phyloP scores from a whole-genome alignment of 2,888 invertebrate genomes.

The Chrysotoxum bicinctum region DNA sequence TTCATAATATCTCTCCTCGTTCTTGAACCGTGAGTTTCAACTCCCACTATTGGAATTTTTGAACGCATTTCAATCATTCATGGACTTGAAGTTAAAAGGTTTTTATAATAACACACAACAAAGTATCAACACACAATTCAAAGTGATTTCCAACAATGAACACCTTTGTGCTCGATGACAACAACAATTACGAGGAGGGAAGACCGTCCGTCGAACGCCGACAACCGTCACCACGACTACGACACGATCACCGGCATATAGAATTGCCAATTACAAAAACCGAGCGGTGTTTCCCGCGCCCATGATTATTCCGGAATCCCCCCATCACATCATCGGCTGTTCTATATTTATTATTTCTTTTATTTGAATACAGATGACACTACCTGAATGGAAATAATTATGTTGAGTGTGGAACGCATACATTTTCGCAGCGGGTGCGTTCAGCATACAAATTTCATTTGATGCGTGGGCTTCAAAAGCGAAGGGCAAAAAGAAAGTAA shows the following conservation, averaged over 20 bases:
- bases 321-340: slow-evolving; percentile 26
- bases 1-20: background rate
- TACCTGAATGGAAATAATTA: slow-evolving; percentile 24
- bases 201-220: slow-evolving; percentile 15
- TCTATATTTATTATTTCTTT: slow-evolving; percentile 44
- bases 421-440: slow-evolving; percentile 43
- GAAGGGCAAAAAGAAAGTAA: slow-evolving; percentile 70
- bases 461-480: slow-evolving; percentile 36
- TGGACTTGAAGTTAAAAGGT: slow-evolving; percentile 19
- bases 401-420: slow-evolving; percentile 11
- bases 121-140: slow-evolving; percentile 56
- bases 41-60: slow-evolving; percentile 60
- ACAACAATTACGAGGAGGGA: slow-evolving; percentile 8
- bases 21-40: slow-evolving; percentile 21
- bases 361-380: slow-evolving; percentile 65
- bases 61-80: slow-evolving; percentile 68
- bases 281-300: slow-evolving; percentile 52
- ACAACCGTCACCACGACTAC: background rate
- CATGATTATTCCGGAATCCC: slow-evolving; percentile 62
- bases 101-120: slow-evolving; percentile 24
- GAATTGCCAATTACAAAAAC: slow-evolving; percentile 57
- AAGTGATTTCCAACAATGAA: slow-evolving; percentile 61
- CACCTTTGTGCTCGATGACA: slow-evolving; percentile 45
- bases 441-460: slow-evolving; percentile 50
- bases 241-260: slow-evolving; percentile 53